Conservation (phyloP, 2,113 vertebrate genomes). For the Probosciger aterrimus region DNA sequence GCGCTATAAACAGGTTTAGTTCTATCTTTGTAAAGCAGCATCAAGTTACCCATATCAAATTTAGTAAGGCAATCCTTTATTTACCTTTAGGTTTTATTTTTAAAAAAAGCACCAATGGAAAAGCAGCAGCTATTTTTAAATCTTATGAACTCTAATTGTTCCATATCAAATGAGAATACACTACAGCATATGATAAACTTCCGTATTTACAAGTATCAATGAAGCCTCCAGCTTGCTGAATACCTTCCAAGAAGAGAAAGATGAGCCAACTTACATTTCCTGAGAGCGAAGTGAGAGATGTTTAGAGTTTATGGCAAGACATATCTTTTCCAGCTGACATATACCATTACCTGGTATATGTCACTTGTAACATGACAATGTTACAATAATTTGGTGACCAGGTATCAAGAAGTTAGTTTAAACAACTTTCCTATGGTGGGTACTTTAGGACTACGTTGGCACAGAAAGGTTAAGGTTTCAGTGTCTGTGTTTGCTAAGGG, state of each 20-base stretch:
- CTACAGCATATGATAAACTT: conserved; percentile 76
- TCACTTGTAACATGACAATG: conserved; percentile 67
- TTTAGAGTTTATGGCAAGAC: conserved; percentile 80
- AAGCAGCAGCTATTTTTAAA: conserved; percentile 77
- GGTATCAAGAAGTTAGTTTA: conserved; percentile 70
- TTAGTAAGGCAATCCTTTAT: conserved; percentile 74
- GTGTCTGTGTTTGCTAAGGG: conserved; percentile 42
- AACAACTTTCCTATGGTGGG: conserved; percentile 62
- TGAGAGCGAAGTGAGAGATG: conserved; percentile 89
- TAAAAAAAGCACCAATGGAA: conserved; percentile 67
- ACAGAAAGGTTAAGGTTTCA: conserved; percentile 66
- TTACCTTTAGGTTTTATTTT: conserved; percentile 75
- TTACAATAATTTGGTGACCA: conserved; percentile 78
- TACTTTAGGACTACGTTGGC: conserved; percentile 46
- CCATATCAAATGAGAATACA: conserved; percentile 72
- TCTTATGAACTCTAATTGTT: conserved; percentile 75
- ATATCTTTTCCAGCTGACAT: conserved; percentile 90
- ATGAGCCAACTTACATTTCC: conserved; percentile 83
- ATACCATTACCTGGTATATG: conserved; percentile 87
- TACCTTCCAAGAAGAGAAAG: conserved; percentile 84
- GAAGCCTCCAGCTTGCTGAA: conserved; percentile 79
- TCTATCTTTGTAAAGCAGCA: conserved; percentile 69
- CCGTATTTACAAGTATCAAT: conserved; percentile 83
- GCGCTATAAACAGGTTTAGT: conserved; percentile 52
- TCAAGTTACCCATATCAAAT: conserved; percentile 67